phyloP scores from a whole-genome alignment of 2,797 vertebrate species.

The Crocodylus rhombifer region DNA sequence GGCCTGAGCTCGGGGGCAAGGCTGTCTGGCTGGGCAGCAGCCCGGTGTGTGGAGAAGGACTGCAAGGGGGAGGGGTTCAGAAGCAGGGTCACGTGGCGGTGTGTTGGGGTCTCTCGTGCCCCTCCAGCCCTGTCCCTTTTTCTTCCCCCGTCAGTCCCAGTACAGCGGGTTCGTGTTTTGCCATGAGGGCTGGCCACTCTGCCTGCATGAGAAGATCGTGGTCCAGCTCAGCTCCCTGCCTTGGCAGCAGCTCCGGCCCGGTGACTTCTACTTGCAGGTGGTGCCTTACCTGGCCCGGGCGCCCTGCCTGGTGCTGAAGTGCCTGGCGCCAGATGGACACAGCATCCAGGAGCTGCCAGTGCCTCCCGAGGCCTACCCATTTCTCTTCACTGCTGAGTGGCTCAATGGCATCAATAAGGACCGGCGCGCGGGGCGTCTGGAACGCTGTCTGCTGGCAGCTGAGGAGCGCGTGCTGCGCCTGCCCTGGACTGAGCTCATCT shows the following conservation, averaged over 20 bases:
- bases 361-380: constrained; percentile 88
- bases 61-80: neutral
- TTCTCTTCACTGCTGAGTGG: constrained; percentile 93
- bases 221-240: constrained; percentile 93
- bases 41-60: neutral
- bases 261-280: constrained; percentile 96
- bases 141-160: constrained; percentile 84
- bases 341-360: constrained; percentile 91
- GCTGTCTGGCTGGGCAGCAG: too few species aligned
- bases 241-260: constrained; percentile 90
- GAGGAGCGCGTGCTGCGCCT: constrained; percentile 88
- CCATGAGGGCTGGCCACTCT: constrained; percentile 94
- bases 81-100: neutral
- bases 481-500: constrained; percentile 92
- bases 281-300: constrained; percentile 91
- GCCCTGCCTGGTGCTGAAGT: constrained; percentile 91
- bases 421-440: constrained; percentile 84
- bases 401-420: constrained; percentile 93
- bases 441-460: constrained; percentile 90
- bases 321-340: constrained; percentile 89
- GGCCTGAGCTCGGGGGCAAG: neutral
- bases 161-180: constrained; percentile 93
- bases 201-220: constrained; percentile 90
- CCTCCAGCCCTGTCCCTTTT: constrained; percentile 12
- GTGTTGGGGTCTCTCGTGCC: neutral